phyloP scores from a whole-genome alignment of 2,113 vertebrate species.

The Austrofundulus limnaeus region DNA sequence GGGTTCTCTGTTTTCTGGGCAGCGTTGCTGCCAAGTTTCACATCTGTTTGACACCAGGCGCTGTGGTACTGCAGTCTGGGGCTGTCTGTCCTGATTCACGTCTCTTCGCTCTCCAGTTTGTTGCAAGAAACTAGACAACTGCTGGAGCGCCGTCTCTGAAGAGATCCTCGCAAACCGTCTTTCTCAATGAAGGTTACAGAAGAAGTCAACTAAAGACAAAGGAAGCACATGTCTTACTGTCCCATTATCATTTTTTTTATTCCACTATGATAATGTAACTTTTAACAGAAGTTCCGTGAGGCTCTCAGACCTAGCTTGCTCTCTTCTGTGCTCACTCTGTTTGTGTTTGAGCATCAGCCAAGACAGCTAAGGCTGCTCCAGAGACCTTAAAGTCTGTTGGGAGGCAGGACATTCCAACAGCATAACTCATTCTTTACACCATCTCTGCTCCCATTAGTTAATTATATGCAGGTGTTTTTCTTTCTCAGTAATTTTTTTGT shows the following conservation, averaged over 20 bases:
- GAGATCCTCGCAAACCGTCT: constrained; percentile 22
- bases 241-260: neutral
- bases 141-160: constrained; percentile 28
- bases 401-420: constrained; percentile 74
- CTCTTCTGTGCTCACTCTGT: constrained; percentile 38
- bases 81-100: constrained; percentile 66
- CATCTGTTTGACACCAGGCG: constrained; percentile 79
- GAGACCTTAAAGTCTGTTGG: constrained; percentile 65
- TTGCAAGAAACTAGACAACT: constrained; percentile 40
- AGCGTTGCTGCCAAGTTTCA: constrained; percentile 72
- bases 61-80: constrained; percentile 71
- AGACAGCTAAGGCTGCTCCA: constrained; percentile 63
- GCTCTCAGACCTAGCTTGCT: constrained; percentile 38
- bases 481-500: constrained; percentile 32
- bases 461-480: constrained; percentile 81
- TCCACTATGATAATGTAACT: constrained; percentile 1
- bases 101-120: constrained; percentile 52
- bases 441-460: constrained; percentile 71
- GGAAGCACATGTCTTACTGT: neutral
- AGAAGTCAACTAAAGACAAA: constrained; percentile 4
- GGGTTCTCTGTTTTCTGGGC: constrained; percentile 66
- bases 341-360: constrained; percentile 69
- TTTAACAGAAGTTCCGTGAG: constrained; percentile 34
- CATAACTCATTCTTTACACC: constrained; percentile 72
- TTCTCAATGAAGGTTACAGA: neutral